Conservation (phyloP, 2,113 vertebrate genomes). For the Dasyornis broadbenti region DNA sequence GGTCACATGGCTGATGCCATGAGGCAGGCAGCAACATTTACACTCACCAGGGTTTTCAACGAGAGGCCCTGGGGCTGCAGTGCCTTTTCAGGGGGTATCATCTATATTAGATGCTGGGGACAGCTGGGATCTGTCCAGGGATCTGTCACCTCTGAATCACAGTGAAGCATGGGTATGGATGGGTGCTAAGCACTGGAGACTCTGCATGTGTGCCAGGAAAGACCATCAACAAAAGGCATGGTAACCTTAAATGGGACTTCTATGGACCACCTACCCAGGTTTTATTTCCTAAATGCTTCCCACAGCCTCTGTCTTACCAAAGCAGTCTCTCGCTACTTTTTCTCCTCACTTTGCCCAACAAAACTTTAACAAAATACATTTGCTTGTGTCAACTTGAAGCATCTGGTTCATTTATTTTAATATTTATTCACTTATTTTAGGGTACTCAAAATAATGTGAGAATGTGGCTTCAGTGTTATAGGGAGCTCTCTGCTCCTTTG, state of each 20-base stretch:
- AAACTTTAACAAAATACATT: not conserved
- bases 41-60: accelerated
- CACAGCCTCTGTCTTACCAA: not conserved
- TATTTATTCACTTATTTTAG: not conserved
- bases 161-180: not conserved
- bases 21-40: not conserved
- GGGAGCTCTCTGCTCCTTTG: not conserved
- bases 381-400: not conserved
- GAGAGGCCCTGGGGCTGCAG: not conserved
- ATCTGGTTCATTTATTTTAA: not conserved
- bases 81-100: not conserved
- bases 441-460: not conserved
- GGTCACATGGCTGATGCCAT: not conserved
- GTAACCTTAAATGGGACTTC: not conserved
- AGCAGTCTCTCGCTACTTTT: not conserved
- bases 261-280: not conserved
- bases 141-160: not conserved
- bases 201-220: not conserved
- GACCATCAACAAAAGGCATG: not conserved
- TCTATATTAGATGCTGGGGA: accelerated
- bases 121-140: not conserved
- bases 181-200: not conserved
- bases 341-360: not conserved
- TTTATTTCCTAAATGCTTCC: not conserved
- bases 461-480: not conserved